Evolutionary conservation across 1,140 invertebrate genomes (phyloP), one percentile per base, ranked within the genome.

Genomic region (Cyclina sinensis): DNA sequence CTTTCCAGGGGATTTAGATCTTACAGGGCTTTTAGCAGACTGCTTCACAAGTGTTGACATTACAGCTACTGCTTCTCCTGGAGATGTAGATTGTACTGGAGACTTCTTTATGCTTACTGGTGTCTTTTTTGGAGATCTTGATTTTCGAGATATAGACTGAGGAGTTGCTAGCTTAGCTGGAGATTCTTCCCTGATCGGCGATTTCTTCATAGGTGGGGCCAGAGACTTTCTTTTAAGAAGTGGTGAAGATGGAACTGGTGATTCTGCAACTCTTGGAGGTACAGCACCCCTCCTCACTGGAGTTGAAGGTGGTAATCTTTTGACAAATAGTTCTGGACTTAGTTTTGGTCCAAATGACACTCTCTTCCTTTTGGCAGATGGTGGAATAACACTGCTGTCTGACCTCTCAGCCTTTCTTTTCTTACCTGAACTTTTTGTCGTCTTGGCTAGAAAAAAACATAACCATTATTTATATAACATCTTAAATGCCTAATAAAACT

Each of bases 341-440:
- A 96, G 92, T 32, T 94, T 89, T 39, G 95, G 95, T 1, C 96
- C 96, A 93, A 96, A 96, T 30, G 96, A 96, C 0, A 96, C 96
- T 70, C 93, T 32, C 81, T 93, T 94, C 43, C 91, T 86, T 86
- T 94, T 94, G 39, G 91, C 80, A 37, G 68, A 86, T 30, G 88
- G 90, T 3, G 82, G 43, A 65, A 88, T 39, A 35, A 48, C n/a
- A 16, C 51, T 83, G 27, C 59, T 46, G n/a, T 74, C 35, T 3
- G 46, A 43, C 30, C 59, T 79, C 16, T 70, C 48, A 57, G 89
- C 92, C 57, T 92, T 93, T 86, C 93, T 93, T 65, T 91, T 92
- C 76, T 80, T 90, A 32, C 84, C 83, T 59, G 39, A 48, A 86
- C 82, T 89, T 51, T 83, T 80, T 11, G 79, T 68, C 18, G 79